Evolutionary conservation across 2,113 vertebrate genomes (phyloP).

Genomic region (Nettapus auritus): DNA sequence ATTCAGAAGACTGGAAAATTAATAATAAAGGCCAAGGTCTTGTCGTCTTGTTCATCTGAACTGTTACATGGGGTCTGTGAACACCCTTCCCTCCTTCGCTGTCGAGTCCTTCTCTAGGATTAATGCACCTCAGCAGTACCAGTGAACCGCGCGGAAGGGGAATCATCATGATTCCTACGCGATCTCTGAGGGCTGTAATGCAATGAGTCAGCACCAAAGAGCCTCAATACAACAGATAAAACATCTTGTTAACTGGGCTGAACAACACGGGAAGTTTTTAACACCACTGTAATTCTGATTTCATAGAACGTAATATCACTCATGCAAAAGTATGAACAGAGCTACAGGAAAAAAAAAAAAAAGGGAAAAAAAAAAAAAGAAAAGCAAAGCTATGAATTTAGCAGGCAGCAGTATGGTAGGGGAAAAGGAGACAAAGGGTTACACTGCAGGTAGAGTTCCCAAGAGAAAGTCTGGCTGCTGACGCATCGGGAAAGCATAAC

Average conservation of each 20-base stretch:
- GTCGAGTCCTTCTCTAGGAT: not conserved
- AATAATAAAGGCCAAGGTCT: not conserved
- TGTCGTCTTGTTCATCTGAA: not conserved
- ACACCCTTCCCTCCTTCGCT: not conserved
- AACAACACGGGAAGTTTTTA: conserved; percentile 45
- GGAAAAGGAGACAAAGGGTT: not conserved
- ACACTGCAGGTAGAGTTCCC: not conserved
- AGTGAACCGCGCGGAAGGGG: not conserved
- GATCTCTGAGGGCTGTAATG: not conserved
- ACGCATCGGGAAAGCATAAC: not conserved
- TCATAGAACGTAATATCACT: conserved; percentile 58
- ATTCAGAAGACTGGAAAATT: not conserved
- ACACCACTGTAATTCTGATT: conserved; percentile 39
- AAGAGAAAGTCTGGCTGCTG: not conserved
- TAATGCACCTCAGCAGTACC: not conserved
- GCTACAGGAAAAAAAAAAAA: not conserved
- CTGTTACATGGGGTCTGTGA: fast-evolving
- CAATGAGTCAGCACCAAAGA: not conserved
- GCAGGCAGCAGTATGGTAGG: not conserved
- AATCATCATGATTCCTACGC: not conserved
- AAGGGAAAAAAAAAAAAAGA: not conserved
- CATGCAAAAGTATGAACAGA: conserved; percentile 6
- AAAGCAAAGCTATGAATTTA: not conserved
- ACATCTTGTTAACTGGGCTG: conserved; percentile 10
- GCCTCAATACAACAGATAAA: not conserved